Evolutionary conservation across 2,888 invertebrate species (phyloP).

Genomic region (Diabrotica balteata): DNA sequence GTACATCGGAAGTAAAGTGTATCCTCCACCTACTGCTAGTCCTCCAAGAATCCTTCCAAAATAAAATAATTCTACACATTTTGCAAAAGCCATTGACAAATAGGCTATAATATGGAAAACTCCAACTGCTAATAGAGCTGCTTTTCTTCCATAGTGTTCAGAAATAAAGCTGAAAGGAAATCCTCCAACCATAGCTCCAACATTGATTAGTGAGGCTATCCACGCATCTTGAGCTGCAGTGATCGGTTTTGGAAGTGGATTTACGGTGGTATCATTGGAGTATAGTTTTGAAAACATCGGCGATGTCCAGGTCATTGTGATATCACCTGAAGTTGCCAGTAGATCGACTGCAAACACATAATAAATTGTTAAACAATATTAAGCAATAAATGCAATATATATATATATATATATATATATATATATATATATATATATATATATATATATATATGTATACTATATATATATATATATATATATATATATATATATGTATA

Average conservation of each 20-base stretch:
- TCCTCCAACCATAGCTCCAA: conserved; percentile 67
- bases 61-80: conserved; percentile 47
- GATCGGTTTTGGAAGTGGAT: conserved; percentile 53
- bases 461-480: too few relatives aligned
- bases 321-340: conserved; percentile 45
- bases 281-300: conserved; percentile 45
- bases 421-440: too few relatives aligned
- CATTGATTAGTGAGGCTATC: conserved; percentile 61
- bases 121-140: conserved; percentile 66
- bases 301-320: conserved; percentile 45
- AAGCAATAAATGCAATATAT: too few relatives aligned
- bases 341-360: conserved; percentile 41
- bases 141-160: conserved; percentile 72
- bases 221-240: conserved; percentile 59
- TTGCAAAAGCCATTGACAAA: conserved; percentile 42
- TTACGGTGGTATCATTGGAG: conserved; percentile 43
- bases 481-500: too few relatives aligned
- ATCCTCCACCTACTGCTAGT: conserved; percentile 72
- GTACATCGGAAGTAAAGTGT: conserved; percentile 82
- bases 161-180: conserved; percentile 71
- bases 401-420: too few relatives aligned
- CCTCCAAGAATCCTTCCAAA: conserved; percentile 65
- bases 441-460: too few relatives aligned
- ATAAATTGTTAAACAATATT: too few relatives aligned
- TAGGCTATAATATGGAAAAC: conserved; percentile 46